Evolutionary conservation across 2,888 invertebrate species (phyloP), one percentile per base, ranked within the genome.

Genomic region (Drosophila yooni): DNA sequence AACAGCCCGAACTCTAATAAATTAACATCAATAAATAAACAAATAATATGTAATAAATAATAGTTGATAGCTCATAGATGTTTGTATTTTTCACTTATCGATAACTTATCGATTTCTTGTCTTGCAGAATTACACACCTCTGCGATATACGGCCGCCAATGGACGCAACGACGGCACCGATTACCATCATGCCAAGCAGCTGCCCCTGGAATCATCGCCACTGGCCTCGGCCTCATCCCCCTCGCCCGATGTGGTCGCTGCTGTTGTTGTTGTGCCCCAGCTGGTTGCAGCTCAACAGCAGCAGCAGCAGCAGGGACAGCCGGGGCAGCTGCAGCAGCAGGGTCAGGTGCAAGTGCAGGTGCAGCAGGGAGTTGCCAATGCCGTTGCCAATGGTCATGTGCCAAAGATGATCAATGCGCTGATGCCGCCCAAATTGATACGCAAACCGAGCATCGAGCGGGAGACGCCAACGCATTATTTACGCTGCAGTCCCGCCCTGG

Each of bases 381-480:
- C 71, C 48, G 84, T 85, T 11, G 83, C 82, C 79, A 93, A 93
- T 77, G 93, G 93, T n/a, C 93, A 93, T 70, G 91, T 91, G 79
- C 89, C 92, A 79, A 93, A 93, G 88, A 92, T 92, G 84, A 91
- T 95, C 88, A 93, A 95, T 75, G 76, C 89, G 43, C 94, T 95
- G 60, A 93, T 96, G 70, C 94, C 94, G 85, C 95, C 95, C 70
- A 97, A 97, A 93, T 94, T 98, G 56, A 97, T 96, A 79, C 95
- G 98, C 60, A 98, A 98, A 92, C 97, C 97, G 46, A 98, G 97
- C 93, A 95, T 98, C 79, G 98, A 98, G 93, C 95, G 97, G 57
- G 97, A 97, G 92, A 94, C 96, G 62, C 95, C 97, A 92, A 94
- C 96, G 69, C 95, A 92, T 73, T 93, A 92, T 82, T 95, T 96